Conservation (phyloP, 2,797 vertebrate genomes). For the Champsocephalus esox region DNA sequence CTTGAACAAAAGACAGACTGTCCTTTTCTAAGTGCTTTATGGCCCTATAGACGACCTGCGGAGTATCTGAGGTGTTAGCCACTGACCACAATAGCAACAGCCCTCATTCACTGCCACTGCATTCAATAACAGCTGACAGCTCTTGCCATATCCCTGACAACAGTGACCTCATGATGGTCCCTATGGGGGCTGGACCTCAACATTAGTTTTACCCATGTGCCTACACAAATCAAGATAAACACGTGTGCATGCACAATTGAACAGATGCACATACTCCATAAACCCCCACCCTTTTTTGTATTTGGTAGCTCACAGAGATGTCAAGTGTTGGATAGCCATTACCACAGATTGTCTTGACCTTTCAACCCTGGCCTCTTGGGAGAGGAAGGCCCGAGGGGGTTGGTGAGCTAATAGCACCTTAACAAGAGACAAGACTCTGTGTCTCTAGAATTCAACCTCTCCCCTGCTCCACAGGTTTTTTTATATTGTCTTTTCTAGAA, state of each 20-base stretch:
- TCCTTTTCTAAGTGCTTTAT: constrained; percentile 61
- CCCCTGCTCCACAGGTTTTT: background rate
- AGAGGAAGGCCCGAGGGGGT: constrained; percentile 65
- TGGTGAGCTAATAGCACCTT: constrained; percentile 48
- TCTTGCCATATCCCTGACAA: constrained; percentile 66
- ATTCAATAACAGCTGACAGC: constrained; percentile 58
- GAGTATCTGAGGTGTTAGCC: constrained; percentile 43
- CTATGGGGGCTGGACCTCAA: constrained; percentile 33
- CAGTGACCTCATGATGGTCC: constrained; percentile 62
- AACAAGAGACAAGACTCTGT: constrained; percentile 42
- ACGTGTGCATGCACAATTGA: constrained; percentile 38
- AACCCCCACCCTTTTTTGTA: constrained; percentile 3
- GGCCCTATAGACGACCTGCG: constrained; percentile 42
- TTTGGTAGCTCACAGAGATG: constrained; percentile 56
- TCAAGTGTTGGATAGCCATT: constrained; percentile 84
- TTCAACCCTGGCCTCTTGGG: constrained; percentile 63
- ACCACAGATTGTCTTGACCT: constrained; percentile 74
- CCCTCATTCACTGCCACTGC: constrained; percentile 37
- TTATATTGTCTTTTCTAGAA: background rate
- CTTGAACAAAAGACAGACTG: constrained; percentile 37
- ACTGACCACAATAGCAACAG: constrained; percentile 42
- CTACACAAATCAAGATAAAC: constrained; percentile 6
- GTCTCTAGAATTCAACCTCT: constrained; percentile 15
- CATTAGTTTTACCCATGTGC: constrained; percentile 17
- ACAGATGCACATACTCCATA: constrained; percentile 22